Base-by-base conservation (phyloP, 2,888 invertebrate genomes). In the Netelia inedita region DNA sequence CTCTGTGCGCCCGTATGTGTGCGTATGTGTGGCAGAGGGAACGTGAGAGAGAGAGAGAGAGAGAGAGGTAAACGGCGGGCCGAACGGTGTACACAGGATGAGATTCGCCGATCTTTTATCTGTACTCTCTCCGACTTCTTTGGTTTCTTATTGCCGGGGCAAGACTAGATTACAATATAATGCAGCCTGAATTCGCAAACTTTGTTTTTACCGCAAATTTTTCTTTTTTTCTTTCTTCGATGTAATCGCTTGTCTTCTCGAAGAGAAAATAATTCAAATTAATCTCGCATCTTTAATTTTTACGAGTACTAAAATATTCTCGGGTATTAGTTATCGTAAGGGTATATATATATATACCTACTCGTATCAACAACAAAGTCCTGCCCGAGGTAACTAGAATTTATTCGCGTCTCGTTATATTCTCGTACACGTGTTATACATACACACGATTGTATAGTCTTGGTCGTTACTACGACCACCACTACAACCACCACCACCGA, bases 101-200 rank as follows among this genome's bases (percentile, higher is more conserved):
- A 88, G 87, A 90, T 90, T 90, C 88, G 88, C 88, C 85, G 89
- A 87, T 87, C 88, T 81, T 83, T 86, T 87, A 85, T 88, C 88
- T 87, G 28, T 85, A 69, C 80, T 85, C 72, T 80, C 59, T 80
- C 59, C 74, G 43, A 61, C 74, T 85, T 50, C 78, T 82, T 76
- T 73, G 55, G 74, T 78, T 83, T 66, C 73, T 50, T 23, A 41
- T 23, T 41, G 23, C 14, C n/a, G 46, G 53, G n/a, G 21, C 23
- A 46, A 78, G 35, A 61, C 50, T 21, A 63, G 68, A 73, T 83
- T 69, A 10, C 10, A 74, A 63, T 69, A 10, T 19, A 79, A 61
- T 69, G 55, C 79, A 23, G n/a, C 43, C 5, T 16, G 63, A 50
- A 66, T 65, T 16, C 1, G 10, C 53, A 35, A 21, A 53, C 5